Evolutionary conservation across 2,113 vertebrate species (phyloP).

Genomic region (Rhadina sibilatrix): DNA sequence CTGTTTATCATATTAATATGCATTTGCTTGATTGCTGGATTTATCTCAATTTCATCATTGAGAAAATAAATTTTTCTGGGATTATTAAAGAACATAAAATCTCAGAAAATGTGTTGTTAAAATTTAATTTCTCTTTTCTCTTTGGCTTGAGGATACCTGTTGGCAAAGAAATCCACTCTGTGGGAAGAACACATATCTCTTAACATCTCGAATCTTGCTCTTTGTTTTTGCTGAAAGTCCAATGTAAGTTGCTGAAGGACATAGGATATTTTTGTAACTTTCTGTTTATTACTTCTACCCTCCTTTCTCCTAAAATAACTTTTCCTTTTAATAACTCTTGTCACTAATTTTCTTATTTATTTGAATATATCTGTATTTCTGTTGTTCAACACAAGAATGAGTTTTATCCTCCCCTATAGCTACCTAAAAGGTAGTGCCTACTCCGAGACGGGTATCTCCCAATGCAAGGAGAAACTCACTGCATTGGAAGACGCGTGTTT

Average conservation of each 20-base stretch:
- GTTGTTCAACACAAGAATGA: not conserved
- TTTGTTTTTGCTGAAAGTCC: not conserved
- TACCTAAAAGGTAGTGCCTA: not conserved
- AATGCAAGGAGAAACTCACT: not conserved
- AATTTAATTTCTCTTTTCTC: not conserved
- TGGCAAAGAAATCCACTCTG: not conserved
- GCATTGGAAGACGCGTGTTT: not conserved
- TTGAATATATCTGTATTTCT: not conserved
- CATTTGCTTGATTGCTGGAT: not conserved
- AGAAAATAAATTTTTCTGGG: not conserved
- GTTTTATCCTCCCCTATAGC: not conserved
- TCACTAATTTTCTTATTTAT: not conserved
- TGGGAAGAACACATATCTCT: not conserved
- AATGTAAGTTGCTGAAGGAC: not conserved
- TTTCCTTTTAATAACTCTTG: not conserved
- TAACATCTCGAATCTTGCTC: not conserved
- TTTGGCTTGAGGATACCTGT: not conserved
- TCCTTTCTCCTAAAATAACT: not conserved
- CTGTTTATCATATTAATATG: not conserved
- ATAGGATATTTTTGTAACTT: not conserved
- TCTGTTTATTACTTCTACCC: not conserved
- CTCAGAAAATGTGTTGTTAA: not conserved
- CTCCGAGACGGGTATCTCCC: not conserved
- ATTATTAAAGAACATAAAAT: conserved; percentile 1
- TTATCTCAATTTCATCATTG: not conserved